These are phyloP conservation scores for Sandelia bainsii DNA, from an alignment of 2,797 vertebrate species.

Conservation along the genomic window DNA sequence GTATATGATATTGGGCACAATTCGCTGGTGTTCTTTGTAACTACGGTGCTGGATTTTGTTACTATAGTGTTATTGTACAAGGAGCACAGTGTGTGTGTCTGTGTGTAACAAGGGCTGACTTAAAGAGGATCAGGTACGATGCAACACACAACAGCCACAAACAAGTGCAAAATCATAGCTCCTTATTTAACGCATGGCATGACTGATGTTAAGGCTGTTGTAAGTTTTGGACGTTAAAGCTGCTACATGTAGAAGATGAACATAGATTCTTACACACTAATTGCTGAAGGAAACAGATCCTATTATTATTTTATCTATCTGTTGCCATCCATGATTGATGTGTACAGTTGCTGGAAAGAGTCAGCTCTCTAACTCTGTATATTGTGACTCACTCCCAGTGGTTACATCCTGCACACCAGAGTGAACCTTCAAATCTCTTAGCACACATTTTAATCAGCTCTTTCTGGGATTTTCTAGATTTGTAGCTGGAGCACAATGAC, in stretches of 20 bases:
- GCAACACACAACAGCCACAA: slow-evolving; percentile 41
- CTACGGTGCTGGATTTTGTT: slow-evolving; percentile 50
- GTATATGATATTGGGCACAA: not conserved
- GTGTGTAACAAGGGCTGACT: slow-evolving; percentile 7
- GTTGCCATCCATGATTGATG: not conserved
- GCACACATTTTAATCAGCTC: not conserved
- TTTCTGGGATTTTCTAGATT: slow-evolving; percentile 5
- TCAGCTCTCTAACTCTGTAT: not conserved
- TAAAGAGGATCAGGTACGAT: not conserved
- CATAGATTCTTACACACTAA: not conserved
- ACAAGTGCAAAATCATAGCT: slow-evolving; percentile 12
- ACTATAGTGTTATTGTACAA: slow-evolving; percentile 8
- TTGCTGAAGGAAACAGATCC: not conserved
- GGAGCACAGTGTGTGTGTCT: slow-evolving; percentile 19
- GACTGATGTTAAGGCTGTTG: slow-evolving; percentile 55
- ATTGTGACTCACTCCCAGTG: slow-evolving; percentile 5
- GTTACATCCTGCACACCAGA: slow-evolving; percentile 11
- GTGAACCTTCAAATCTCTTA: not conserved
- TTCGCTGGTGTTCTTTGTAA: slow-evolving; percentile 64
- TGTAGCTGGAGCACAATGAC: not conserved
- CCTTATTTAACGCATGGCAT: not conserved
- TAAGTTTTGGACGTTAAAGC: slow-evolving; percentile 27
- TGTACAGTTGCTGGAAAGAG: not conserved
- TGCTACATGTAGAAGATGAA: slow-evolving; percentile 9
- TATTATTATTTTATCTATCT: not conserved